Conservation (phyloP, 2,888 invertebrate genomes). For the Pseudeuparius sepicola region DNA sequence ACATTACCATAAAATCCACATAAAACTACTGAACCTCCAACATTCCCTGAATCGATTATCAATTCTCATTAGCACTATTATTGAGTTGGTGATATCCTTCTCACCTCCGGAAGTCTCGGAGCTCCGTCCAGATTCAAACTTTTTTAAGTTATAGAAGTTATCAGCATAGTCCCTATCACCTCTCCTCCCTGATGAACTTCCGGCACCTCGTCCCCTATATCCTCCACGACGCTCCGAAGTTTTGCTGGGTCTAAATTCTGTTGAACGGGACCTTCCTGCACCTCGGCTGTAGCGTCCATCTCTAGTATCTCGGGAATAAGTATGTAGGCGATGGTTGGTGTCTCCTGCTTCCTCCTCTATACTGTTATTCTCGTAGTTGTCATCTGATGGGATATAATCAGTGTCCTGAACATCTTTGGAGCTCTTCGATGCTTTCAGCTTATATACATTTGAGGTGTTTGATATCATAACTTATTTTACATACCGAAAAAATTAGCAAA, state of each 20-base stretch:
- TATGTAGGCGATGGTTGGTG: constrained; percentile 24
- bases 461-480: constrained; percentile 57
- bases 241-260: constrained; percentile 32
- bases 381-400: constrained; percentile 43
- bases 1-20: no score
- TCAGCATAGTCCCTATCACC: constrained; percentile 45
- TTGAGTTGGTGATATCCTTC: no score
- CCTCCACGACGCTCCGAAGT: constrained; percentile 24
- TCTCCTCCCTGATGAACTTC: constrained; percentile 25
- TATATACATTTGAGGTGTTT: constrained; percentile 47
- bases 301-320: constrained; percentile 9
- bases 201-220: constrained; percentile 17
- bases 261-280: constrained; percentile 27
- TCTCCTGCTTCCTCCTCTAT: constrained; percentile 33
- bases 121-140: constrained; percentile 42
- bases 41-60: no score
- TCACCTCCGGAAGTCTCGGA: no score
- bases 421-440: constrained; percentile 52
- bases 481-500: constrained; percentile 32
- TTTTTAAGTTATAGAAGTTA: constrained; percentile 30
- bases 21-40: no score
- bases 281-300: constrained; percentile 23
- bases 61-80: no score
- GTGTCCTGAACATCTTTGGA: constrained; percentile 38
- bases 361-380: constrained; percentile 35